Evolutionary conservation across 2,797 vertebrate genomes (phyloP).

Genomic region (Phalloptychus januarius): DNA sequence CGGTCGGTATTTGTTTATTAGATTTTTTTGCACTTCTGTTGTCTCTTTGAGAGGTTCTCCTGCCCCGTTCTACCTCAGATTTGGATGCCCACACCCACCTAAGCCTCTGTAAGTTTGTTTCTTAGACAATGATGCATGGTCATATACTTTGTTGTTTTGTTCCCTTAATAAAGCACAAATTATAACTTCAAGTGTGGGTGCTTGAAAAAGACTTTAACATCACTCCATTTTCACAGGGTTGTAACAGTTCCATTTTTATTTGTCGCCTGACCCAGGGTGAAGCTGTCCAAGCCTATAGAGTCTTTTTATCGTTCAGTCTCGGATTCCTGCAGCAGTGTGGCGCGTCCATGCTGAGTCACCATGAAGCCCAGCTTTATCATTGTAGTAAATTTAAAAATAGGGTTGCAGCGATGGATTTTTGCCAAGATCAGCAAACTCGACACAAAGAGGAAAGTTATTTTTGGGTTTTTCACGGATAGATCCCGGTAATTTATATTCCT

Average conservation of each 20-base stretch:
- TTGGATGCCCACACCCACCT: slow-evolving; percentile 63
- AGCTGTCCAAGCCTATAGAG: background rate
- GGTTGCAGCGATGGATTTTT: slow-evolving; percentile 34
- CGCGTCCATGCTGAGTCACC: slow-evolving; percentile 48
- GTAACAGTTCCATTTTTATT: background rate
- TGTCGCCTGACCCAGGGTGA: slow-evolving; percentile 5
- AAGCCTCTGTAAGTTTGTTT: slow-evolving; percentile 72
- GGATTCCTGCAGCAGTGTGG: slow-evolving; percentile 29
- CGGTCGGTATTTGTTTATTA: slow-evolving; percentile 52
- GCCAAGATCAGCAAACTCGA: slow-evolving; percentile 34
- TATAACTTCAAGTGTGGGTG: slow-evolving; percentile 17
- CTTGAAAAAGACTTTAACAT: background rate
- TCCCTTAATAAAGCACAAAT: slow-evolving; percentile 84
- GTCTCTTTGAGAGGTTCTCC: slow-evolving; percentile 62
- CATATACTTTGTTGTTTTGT: slow-evolving; percentile 82
- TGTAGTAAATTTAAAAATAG: slow-evolving; percentile 49
- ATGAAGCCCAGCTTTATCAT: slow-evolving; percentile 22
- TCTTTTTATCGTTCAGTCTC: slow-evolving; percentile 20
- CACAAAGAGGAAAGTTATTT: slow-evolving; percentile 27
- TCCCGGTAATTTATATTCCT: slow-evolving; percentile 15
- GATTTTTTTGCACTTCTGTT: slow-evolving; percentile 63
- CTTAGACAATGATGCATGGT: slow-evolving; percentile 80
- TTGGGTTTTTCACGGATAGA: slow-evolving; percentile 18
- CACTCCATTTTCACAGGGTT: background rate
- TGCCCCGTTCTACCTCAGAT: slow-evolving; percentile 81